Evolutionary conservation across 2,113 vertebrate species (phyloP).

Genomic region (Apistogramma diplotaenia): DNA sequence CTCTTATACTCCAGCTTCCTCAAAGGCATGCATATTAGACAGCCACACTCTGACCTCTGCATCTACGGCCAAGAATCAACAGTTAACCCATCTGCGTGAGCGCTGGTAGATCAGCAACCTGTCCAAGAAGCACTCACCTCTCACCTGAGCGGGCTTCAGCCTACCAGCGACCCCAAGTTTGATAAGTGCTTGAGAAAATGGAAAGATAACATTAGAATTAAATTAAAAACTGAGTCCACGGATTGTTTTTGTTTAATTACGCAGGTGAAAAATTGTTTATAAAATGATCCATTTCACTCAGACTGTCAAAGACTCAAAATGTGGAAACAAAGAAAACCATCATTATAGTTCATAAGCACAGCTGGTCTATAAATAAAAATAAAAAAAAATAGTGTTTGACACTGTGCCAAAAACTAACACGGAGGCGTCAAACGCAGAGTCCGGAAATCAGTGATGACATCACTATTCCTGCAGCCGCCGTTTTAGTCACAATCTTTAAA

Average conservation of each 20-base stretch:
- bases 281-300: background rate
- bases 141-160: background rate
- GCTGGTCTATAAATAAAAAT: background rate
- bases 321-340: background rate
- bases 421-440: background rate
- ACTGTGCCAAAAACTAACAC: too few species aligned
- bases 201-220: background rate
- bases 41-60: too few species aligned
- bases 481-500: background rate
- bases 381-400: too few species aligned
- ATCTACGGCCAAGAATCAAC: too few species aligned
- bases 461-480: background rate
- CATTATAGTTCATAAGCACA: background rate
- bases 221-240: too few species aligned
- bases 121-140: background rate
- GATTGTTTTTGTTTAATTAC: too few species aligned
- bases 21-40: background rate
- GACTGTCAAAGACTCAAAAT: background rate
- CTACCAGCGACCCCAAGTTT: background rate
- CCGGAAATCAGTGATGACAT: background rate
- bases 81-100: background rate
- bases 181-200: background rate
- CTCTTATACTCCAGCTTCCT: background rate
- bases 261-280: background rate
- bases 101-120: background rate